phyloP scores from a whole-genome alignment of 2,888 invertebrate species.

The Acronicta leporina region DNA sequence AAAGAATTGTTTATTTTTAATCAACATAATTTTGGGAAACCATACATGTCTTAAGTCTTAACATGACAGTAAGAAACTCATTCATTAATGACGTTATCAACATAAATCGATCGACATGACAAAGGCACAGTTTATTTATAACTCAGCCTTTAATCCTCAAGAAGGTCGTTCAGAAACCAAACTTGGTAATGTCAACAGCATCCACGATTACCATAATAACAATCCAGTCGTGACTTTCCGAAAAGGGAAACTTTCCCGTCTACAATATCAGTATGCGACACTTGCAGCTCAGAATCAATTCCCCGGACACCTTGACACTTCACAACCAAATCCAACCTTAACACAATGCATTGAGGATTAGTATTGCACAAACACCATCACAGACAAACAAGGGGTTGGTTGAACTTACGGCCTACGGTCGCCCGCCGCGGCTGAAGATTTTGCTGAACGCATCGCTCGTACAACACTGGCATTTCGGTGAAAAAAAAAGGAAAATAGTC shows the following conservation, averaged over 20 bases:
- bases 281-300: conserved; percentile 61
- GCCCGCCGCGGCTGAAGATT: conserved; percentile 75
- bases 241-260: conserved; percentile 67
- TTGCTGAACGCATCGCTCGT: conserved; percentile 77
- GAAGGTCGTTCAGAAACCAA: conserved; percentile 64
- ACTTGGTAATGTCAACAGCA: conserved; percentile 67
- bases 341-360: conserved; percentile 58
- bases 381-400: conserved; percentile 61
- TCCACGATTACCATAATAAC: conserved; percentile 59
- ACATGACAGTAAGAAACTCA: conserved; percentile 7
- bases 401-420: conserved; percentile 81
- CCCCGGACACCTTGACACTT: conserved; percentile 50
- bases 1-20: neutral
- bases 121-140: conserved; percentile 58
- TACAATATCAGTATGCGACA: conserved; percentile 67
- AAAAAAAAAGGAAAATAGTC: conserved; percentile 55
- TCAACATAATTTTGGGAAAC: neutral
- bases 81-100: conserved; percentile 38
- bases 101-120: conserved; percentile 53
- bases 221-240: conserved; percentile 60
- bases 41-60: neutral
- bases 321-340: conserved; percentile 54
- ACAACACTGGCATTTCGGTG: conserved; percentile 78
- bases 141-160: conserved; percentile 54
- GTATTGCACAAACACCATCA: conserved; percentile 57